Conservation (phyloP, 2,888 invertebrate species). For the Cephus pygmeus region DNA sequence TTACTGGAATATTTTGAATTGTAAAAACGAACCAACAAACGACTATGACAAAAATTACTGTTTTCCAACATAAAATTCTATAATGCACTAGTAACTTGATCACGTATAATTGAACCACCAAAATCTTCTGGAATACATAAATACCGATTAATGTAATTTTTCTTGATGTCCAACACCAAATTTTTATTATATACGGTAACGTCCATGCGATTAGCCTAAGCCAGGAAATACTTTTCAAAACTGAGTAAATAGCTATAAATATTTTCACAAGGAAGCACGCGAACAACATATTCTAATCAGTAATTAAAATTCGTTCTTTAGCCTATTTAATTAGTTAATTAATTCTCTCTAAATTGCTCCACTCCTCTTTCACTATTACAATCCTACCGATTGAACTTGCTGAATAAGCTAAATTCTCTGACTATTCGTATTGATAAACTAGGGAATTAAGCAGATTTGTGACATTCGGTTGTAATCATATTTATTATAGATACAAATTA, state of each 20-base stretch:
- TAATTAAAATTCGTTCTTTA: too few species aligned
- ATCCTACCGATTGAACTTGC: too few species aligned
- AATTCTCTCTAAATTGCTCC: too few species aligned
- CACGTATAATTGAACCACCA: not conserved
- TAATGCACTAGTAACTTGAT: not conserved
- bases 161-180: not conserved
- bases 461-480: too few species aligned
- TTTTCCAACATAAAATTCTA: constrained; percentile 15
- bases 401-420: too few species aligned
- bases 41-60: constrained; percentile 9
- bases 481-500: too few species aligned
- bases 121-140: not conserved
- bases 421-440: too few species aligned
- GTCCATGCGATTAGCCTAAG: not conserved
- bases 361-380: too few species aligned
- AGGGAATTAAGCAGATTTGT: too few species aligned
- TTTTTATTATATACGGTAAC: not conserved
- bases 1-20: constrained; percentile 7
- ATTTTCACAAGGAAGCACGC: not conserved
- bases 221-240: not conserved
- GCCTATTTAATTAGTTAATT: too few species aligned
- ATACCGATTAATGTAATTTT: not conserved
- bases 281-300: too few species aligned
- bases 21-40: constrained; percentile 16
- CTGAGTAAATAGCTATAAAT: not conserved